Conservation (phyloP, 2,888 invertebrate species). For the Idaea biselata region DNA sequence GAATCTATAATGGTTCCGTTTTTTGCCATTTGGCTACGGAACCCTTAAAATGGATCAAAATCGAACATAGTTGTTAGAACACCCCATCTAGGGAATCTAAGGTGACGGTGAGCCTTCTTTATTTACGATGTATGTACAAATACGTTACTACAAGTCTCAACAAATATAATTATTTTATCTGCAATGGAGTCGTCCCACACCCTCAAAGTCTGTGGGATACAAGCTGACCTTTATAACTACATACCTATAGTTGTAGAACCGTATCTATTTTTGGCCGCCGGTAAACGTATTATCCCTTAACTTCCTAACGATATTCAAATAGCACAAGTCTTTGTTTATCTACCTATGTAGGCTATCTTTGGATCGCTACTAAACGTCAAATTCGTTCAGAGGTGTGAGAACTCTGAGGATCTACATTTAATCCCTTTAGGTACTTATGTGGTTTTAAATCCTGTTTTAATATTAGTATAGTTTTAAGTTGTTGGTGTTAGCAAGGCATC, state of each 20-base stretch:
- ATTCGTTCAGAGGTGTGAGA: constrained; percentile 1
- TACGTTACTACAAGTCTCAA: too few species aligned
- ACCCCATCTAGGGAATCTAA: too few species aligned
- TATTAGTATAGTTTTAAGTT: too few species aligned
- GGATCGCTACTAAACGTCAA: not conserved
- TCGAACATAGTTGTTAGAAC: too few species aligned
- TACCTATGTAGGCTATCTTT: not conserved
- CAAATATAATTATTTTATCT: too few species aligned
- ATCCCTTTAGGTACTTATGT: not conserved
- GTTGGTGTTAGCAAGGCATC: too few species aligned
- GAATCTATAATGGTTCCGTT: too few species aligned
- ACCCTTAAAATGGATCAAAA: too few species aligned
- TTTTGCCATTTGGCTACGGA: too few species aligned
- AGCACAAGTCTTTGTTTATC: not conserved
- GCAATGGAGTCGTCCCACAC: too few species aligned
- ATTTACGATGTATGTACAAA: too few species aligned
- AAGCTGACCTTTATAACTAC: not conserved
- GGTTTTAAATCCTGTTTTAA: not conserved
- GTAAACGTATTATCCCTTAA: not conserved
- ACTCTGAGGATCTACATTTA: not conserved
- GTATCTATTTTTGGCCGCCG: not conserved
- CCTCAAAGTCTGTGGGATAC: not conserved
- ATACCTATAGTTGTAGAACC: not conserved
- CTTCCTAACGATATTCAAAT: not conserved
- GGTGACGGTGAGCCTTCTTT: too few species aligned